Conservation (phyloP, 92 coral and sea anemone species). For the Hydrozoanthus gracilis region DNA sequence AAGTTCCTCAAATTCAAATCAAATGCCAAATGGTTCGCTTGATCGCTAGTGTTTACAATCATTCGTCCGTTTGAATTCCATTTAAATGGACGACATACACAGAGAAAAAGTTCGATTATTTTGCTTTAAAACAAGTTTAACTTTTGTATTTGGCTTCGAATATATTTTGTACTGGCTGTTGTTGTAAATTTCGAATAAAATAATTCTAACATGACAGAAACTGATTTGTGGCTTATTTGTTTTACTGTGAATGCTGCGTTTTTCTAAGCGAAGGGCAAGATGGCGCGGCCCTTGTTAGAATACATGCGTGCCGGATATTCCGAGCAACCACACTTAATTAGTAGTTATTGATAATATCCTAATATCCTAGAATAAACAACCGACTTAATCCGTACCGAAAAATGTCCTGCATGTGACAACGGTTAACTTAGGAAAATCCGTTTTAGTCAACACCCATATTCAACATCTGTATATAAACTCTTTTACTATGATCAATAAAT, state of each 20-base stretch:
- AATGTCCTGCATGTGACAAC: too few species aligned
- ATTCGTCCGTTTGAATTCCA: not conserved
- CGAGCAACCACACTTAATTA: too few species aligned
- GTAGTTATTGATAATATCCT: too few species aligned
- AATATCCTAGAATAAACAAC: too few species aligned
- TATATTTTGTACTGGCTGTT: not conserved
- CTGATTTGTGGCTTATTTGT: conserved; percentile 10
- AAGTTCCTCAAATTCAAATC: conserved; percentile 14
- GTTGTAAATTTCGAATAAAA: conserved; percentile 13
- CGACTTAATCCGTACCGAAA: too few species aligned
- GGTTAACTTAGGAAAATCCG: not conserved
- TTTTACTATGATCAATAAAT: too few species aligned
- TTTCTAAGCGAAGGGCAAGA: conserved; percentile 18
- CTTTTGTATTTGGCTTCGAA: not conserved
- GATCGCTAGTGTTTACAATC: conserved; percentile 27
- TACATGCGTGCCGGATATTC: too few species aligned
- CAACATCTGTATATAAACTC: not conserved
- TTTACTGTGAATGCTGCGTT: too few species aligned
- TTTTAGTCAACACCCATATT: not conserved
- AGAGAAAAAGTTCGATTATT: conserved; percentile 9
- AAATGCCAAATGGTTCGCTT: conserved; percentile 26
- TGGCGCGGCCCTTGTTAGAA: conserved; percentile 26
- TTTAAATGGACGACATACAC: not conserved
- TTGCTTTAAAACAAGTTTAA: not conserved
- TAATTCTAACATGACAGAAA: conserved; percentile 8